These are phyloP conservation scores for Amphimallon solstitiale DNA, from an alignment of 2,888 invertebrate genomes.

Conservation along the genomic window DNA sequence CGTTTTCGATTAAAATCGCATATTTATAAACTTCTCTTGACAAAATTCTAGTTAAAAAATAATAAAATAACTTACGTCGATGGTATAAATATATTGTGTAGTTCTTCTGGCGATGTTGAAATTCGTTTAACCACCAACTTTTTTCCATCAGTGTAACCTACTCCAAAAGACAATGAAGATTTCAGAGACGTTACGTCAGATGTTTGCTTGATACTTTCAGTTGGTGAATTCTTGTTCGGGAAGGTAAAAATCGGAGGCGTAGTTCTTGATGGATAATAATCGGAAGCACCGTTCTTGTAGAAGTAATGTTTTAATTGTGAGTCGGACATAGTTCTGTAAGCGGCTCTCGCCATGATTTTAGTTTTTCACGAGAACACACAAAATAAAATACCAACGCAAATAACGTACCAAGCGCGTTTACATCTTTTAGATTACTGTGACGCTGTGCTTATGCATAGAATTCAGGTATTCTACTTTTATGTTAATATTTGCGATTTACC, in stretches of 20 bases:
- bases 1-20: no score
- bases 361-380: neutral
- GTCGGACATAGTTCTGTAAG: constrained; percentile 11
- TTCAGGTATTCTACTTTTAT: constrained; percentile 1
- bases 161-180: constrained; percentile 9
- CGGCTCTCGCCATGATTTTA: constrained; percentile 2
- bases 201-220: constrained; percentile 6
- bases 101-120: constrained; percentile 12
- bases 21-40: no score
- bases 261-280: neutral
- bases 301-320: constrained; percentile 3
- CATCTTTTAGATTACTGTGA: constrained; percentile 6
- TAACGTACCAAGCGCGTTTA: neutral
- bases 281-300: neutral
- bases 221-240: neutral
- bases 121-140: constrained; percentile 18
- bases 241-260: neutral
- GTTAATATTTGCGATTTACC: constrained; percentile 31
- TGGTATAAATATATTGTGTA: neutral
- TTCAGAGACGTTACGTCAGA: constrained; percentile 10
- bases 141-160: constrained; percentile 18
- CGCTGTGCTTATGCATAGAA: neutral
- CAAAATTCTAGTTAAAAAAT: no score
- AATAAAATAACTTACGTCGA: constrained; percentile 12
- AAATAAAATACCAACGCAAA: neutral